Evolutionary conservation across 2,113 vertebrate species (phyloP).

Genomic region (Aplodontia rufa): DNA sequence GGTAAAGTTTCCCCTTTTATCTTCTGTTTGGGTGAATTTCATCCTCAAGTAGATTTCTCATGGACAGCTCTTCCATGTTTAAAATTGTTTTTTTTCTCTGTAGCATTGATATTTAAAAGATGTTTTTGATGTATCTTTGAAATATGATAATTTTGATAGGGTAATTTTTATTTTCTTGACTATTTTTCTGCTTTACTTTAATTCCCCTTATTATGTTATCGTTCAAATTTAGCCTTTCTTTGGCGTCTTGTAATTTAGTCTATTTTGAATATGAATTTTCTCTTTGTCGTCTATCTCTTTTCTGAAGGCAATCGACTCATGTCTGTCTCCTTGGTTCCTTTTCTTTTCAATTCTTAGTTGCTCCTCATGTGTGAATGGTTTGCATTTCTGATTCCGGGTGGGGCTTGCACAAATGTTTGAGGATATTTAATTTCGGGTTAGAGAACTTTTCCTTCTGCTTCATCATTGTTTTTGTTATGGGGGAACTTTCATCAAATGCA

Average conservation of each 20-base stretch:
- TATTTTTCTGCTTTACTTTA: background rate
- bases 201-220: background rate
- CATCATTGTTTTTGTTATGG: background rate
- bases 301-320: background rate
- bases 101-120: background rate
- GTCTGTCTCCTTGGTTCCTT: background rate
- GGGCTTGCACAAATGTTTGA: background rate
- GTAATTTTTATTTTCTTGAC: background rate
- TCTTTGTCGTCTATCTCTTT: background rate
- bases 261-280: background rate
- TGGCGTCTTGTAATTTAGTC: slow-evolving; percentile 2
- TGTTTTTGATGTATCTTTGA: slow-evolving; percentile 5
- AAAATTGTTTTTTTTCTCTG: background rate
- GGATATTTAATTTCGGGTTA: background rate
- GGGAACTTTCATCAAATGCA: background rate
- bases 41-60: background rate
- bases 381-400: background rate
- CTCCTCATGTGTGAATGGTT: background rate
- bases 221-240: background rate
- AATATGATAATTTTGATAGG: background rate
- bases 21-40: background rate
- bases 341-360: background rate
- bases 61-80: background rate
- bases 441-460: background rate
- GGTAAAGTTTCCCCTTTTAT: background rate